Percentiles rank a stretch among this genome's conserved stretches.
These are phyloP conservation scores for Nannoperca obscura DNA, from an alignment of 2,797 vertebrate genomes.

Conservation along the genomic window DNA sequence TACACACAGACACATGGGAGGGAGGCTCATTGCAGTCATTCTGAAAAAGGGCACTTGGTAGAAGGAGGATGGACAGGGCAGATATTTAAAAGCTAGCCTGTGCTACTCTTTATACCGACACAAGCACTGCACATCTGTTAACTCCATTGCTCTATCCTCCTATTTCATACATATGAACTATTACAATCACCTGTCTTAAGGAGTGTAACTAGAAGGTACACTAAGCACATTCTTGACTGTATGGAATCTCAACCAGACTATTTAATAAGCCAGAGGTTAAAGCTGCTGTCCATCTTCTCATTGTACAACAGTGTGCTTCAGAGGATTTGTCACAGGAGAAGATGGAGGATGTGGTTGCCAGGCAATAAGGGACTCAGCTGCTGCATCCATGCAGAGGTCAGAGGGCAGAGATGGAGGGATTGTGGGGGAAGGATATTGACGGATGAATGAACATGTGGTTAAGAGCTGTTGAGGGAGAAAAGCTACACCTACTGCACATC, in stretches of 20 bases:
- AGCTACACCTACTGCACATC: slow-evolving; percentile 5
- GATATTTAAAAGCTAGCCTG: background rate
- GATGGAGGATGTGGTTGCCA: slow-evolving; percentile 74
- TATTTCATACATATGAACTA: background rate
- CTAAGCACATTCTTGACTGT: background rate
- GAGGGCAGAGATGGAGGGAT: slow-evolving; percentile 58
- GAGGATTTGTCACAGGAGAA: slow-evolving; percentile 29
- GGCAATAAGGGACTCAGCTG: slow-evolving; percentile 75
- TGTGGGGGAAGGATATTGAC: slow-evolving; percentile 41
- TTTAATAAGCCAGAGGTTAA: background rate
- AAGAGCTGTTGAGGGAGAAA: slow-evolving; percentile 34
- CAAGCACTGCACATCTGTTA: slow-evolving; percentile 1
- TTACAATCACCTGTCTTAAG: slow-evolving; percentile 5
- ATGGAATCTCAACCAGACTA: background rate
- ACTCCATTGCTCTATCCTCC: background rate
- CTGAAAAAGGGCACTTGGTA: background rate
- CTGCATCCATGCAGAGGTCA: slow-evolving; percentile 71
- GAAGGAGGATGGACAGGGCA: background rate
- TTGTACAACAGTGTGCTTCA: slow-evolving; percentile 23
- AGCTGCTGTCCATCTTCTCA: background rate
- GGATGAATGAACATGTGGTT: slow-evolving; percentile 44
- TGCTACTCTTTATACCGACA: slow-evolving; percentile 1
- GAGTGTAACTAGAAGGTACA: background rate
- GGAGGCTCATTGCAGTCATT: background rate
- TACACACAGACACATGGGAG: background rate